Evolutionary conservation across 2,888 invertebrate genomes (phyloP), one percentile per base, ranked within the genome.

Genomic region (Theretra japonica): DNA sequence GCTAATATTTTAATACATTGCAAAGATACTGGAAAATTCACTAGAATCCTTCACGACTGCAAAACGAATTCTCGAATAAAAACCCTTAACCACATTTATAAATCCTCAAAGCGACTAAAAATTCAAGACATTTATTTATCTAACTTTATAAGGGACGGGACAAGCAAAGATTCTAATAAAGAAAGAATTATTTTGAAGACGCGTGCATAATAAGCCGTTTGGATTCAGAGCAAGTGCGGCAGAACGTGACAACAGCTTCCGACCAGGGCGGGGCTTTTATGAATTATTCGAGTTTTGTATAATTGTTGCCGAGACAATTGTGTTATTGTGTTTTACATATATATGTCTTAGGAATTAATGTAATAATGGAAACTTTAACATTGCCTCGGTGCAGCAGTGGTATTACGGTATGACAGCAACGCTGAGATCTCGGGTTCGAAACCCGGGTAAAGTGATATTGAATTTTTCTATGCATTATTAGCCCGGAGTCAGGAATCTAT

Each of bases 231-330:
- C 74, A 65, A 75, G 79, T 74, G 56, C 30, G 57, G 25, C 70
- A 69, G 70, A 72, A 78, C 80, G 82, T 79, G 78, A 80, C 79
- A 81, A 81, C 70, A 72, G 69, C 73, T 48, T 60, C 56, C 41
- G 74, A 69, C 56, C 72, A 69, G 65, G 71, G 53, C 70, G 73
- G 62, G 30, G 56, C 68, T 72, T 69, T 70, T 74, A 75, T 76
- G 74, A 75, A 75, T 72, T 73, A 74, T 77, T 15, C 23, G 41
- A 23, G 48, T 48, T 60, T 65, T 65, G 48, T 65, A 48, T 23
- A 23, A 65, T 65, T 48, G 23, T 48, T 65, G 41, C 23, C 4
- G 17, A 65, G 41, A n/a, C n/a, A n/a, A n/a, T n/a, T n/a, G n/a
- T 23, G 2, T 21, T 21, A 6, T 17, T 48, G 6, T 65, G 33